phyloP scores from a whole-genome alignment of 2,888 invertebrate genomes.

The Leptopterna dolabrata region DNA sequence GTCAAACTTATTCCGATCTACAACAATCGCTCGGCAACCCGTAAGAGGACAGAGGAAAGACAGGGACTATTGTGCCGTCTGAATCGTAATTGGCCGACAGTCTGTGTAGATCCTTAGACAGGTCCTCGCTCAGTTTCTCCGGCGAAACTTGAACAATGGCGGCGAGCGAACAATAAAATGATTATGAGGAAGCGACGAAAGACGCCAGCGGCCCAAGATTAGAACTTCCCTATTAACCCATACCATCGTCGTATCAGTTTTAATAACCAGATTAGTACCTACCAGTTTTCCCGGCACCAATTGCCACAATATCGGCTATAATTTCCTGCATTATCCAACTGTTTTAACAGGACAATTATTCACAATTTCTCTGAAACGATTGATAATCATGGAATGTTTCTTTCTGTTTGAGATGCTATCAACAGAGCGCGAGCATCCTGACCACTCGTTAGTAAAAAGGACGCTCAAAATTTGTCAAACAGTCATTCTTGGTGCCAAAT shows the following conservation, averaged over 20 bases:
- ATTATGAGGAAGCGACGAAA: conserved; percentile 1
- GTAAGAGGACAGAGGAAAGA: not conserved
- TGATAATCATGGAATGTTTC: too few relatives aligned
- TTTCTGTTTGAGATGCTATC: too few relatives aligned
- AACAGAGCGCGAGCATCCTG: too few relatives aligned
- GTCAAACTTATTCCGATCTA: not conserved
- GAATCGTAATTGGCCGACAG: conserved; percentile 1
- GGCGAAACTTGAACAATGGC: not conserved
- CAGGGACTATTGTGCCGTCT: not conserved
- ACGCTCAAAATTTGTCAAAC: too few relatives aligned
- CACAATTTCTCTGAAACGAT: too few relatives aligned
- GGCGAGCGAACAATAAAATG: not conserved
- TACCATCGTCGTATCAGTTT: not conserved
- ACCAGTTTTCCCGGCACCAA: not conserved
- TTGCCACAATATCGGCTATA: not conserved
- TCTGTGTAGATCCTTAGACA: not conserved
- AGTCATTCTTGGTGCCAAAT: too few relatives aligned
- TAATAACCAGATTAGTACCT: not conserved
- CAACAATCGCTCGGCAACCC: not conserved
- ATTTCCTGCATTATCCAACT: too few relatives aligned
- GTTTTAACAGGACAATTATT: too few relatives aligned
- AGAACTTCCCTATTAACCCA: not conserved
- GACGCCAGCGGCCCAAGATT: not conserved
- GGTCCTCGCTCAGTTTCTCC: not conserved
- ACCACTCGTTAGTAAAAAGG: too few relatives aligned